Conservation (phyloP, 1,140 invertebrate species). For the Wasmannia auropunctata region DNA sequence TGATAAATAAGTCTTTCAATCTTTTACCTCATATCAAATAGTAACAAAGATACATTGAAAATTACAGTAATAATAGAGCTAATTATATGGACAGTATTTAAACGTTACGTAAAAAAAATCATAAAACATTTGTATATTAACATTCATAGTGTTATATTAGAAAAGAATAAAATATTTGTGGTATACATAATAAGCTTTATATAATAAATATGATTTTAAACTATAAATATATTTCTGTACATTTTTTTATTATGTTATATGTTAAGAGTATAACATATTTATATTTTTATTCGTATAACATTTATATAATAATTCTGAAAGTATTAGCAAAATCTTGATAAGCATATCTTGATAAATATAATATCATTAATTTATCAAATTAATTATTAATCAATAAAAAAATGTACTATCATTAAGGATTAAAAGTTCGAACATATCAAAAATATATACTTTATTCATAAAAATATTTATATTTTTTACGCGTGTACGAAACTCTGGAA, state of each 20-base stretch:
- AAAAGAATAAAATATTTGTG: too few relatives aligned
- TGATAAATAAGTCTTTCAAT: not conserved
- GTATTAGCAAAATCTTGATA: too few relatives aligned
- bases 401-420: not conserved
- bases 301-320: too few relatives aligned
- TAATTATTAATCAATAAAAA: not conserved
- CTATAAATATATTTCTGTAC: too few relatives aligned
- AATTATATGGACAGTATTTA: not conserved
- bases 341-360: too few relatives aligned
- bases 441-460: not conserved
- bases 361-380: not conserved
- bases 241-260: too few relatives aligned
- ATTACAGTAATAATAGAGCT: not conserved
- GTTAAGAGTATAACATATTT: too few relatives aligned
- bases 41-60: not conserved
- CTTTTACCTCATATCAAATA: not conserved
- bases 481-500: not conserved
- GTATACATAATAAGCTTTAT: too few relatives aligned
- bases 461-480: not conserved
- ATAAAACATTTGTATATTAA: too few relatives aligned
- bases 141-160: too few relatives aligned
- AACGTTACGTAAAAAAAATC: not conserved
- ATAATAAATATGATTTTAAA: too few relatives aligned
- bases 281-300: too few relatives aligned
- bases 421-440: not conserved